Evolutionary conservation across 2,888 invertebrate genomes (phyloP).

Genomic region (Sinohyriopsis cumingii): DNA sequence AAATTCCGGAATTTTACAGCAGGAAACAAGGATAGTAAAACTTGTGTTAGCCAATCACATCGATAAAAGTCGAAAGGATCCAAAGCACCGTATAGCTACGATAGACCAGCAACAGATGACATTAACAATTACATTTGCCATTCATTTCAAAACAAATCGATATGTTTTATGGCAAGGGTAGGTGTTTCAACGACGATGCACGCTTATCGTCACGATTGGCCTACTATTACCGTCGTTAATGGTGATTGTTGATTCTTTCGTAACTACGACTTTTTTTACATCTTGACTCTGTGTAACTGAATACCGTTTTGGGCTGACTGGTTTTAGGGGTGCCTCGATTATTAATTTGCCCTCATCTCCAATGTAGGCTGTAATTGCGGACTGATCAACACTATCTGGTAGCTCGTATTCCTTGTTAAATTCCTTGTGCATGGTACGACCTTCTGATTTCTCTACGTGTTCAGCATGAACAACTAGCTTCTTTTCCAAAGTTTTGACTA

Average conservation of each 20-base stretch:
- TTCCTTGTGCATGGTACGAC: constrained; percentile 68
- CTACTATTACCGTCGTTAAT: constrained; percentile 58
- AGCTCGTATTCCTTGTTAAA: constrained; percentile 71
- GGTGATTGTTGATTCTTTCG: constrained; percentile 62
- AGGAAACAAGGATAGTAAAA: too few species aligned
- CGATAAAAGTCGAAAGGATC: too few species aligned
- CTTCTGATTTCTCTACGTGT: constrained; percentile 67
- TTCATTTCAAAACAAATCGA: too few species aligned
- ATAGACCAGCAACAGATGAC: too few species aligned
- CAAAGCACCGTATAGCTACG: too few species aligned
- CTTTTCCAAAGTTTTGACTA: constrained; percentile 69
- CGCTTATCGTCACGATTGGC: constrained; percentile 64
- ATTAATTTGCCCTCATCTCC: constrained; percentile 68
- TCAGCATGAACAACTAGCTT: constrained; percentile 69
- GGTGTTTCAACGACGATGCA: constrained; percentile 50
- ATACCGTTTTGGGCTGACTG: constrained; percentile 49
- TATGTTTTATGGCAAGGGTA: too few species aligned
- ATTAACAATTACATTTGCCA: too few species aligned
- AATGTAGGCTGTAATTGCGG: constrained; percentile 67
- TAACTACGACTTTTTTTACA: constrained; percentile 60
- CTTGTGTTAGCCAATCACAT: too few species aligned
- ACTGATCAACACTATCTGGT: constrained; percentile 68
- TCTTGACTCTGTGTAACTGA: constrained; percentile 64
- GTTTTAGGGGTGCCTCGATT: constrained; percentile 70
- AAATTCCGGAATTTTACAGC: too few species aligned